Evolutionary conservation across 2,888 invertebrate genomes (phyloP), one percentile per base, ranked within the genome.

Genomic region (Thysanoteuthis rhombus): DNA sequence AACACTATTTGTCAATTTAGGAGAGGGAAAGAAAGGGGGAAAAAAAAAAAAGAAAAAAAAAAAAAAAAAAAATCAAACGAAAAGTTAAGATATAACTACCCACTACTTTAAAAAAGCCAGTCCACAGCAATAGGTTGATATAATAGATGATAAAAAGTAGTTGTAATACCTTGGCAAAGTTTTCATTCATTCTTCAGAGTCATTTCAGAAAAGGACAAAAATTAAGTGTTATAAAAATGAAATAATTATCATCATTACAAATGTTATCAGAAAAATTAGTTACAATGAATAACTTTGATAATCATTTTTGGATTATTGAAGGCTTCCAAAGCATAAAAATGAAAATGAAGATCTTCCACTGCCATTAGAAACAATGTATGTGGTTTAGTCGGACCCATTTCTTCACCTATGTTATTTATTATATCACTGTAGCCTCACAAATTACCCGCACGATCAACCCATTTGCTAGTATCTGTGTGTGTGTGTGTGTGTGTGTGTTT

Each of bases 51-150:
- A 75, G 2, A 16, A 75, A n/a, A n/a, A 32, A 6, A 8, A 32
- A 58, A 58, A 58, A 32, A 58, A 58, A 32, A 32, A 6, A 58
- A n/a, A n/a, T n/a, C n/a, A n/a, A n/a, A n/a, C n/a, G n/a, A n/a
- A n/a, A n/a, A n/a, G n/a, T n/a, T n/a, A 28, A 32, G 10, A 58
- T 58, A 58, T 36, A 75, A 75, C 75, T 75, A 75, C 75, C 75
- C 75, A 75, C 75, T 75, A 75, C 75, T 75, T 28, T n/a, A 75
- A 75, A 36, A n/a, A 75, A 75, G n/a, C n/a, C n/a, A 75, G 75
- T 75, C 75, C 75, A 75, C 75, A 75, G 75, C 75, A 75, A 75
- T 75, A 75, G 75, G 75, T 75, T n/a, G 75, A 52, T n/a, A 75
- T n/a, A 75, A 75, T n/a, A 75, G 75, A 36, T 75, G 75, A 75